Evolutionary conservation across 1,140 invertebrate genomes (phyloP), one percentile per base, ranked within the genome.

Genomic region (Drosophila oshimai): DNA sequence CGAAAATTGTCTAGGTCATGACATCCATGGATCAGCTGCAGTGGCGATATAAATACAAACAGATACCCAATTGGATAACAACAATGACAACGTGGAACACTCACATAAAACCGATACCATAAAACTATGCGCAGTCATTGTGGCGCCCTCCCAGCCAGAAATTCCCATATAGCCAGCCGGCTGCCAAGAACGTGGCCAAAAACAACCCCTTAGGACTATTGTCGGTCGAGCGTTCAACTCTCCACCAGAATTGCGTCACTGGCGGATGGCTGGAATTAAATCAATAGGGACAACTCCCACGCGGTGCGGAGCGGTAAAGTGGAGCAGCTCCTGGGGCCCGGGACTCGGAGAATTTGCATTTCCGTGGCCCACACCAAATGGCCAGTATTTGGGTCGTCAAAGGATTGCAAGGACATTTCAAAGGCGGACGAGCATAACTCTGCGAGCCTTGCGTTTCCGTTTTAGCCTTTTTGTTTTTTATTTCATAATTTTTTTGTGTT

Each of bases 271-370:
- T 26, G 58, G 53, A 84, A 86, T 86, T 84, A 86, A 84, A 84
- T 84, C 80, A 86, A 84, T 84, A 84, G 80, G 80, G 58, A 65
- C 74, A 84, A 84, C 80, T 84, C 80, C 80, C 80, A 86, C 80
- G 77, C 45, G 53, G 58, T 26, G 42, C 24, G 53, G 58, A 31
- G 42, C 24, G 26, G 6, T 31, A 18, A 86, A 80, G 34, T 86
- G 71, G 80, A 78, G 41, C 80, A 79, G 39, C 41, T n/a, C n/a
- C n/a, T n/a, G 33, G 24, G 18, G 18, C 24, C 51, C 34, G 62
- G 61, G 60, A 65, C 65, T 42, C 20, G 33, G 46, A 50, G 60
- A 61, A 84, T 84, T 84, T 84, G 61, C 80, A 84, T 84, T 80
- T 84, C 54, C 36, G 57, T 65, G 54, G 41, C 57, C 51, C 54